These are phyloP conservation scores for Sarcophaga peregrina DNA, from an alignment of 1,140 invertebrate genomes.

Conservation along the genomic window DNA sequence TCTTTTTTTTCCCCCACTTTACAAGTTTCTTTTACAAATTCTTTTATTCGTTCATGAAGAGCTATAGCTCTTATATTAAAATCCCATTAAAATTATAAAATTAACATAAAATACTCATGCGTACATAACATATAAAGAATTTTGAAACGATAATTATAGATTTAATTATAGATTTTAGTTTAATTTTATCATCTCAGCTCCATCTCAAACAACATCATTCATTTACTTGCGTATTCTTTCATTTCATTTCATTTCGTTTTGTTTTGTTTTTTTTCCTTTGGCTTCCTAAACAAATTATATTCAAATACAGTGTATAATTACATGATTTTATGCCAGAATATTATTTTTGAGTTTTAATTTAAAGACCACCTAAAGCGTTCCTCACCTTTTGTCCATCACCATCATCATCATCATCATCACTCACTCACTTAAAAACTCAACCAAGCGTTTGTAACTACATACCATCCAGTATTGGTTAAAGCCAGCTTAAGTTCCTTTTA, in stretches of 20 bases:
- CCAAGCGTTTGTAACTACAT: too few species aligned
- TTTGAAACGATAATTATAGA: conserved; percentile 23
- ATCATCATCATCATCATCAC: too few species aligned
- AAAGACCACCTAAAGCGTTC: conserved; percentile 31
- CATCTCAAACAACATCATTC: not conserved
- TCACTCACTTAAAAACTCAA: too few species aligned
- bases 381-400: not conserved
- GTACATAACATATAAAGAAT: not conserved
- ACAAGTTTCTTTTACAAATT: not conserved
- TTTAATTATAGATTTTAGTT: conserved; percentile 18
- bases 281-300: conserved; percentile 11
- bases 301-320: conserved; percentile 19
- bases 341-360: conserved; percentile 12
- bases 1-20: not conserved
- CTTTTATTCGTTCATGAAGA: not conserved
- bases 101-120: conserved; percentile 23
- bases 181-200: conserved; percentile 19
- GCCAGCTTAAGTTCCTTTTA: too few species aligned
- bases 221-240: not conserved
- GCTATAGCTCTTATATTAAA: conserved; percentile 28
- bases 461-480: too few species aligned
- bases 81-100: conserved; percentile 38
- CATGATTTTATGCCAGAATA: not conserved
- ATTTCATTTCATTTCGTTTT: not conserved
- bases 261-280: not conserved